These are phyloP conservation scores for Neofelis nebulosa DNA, from an alignment of 2,113 vertebrate species.

Conservation along the genomic window DNA sequence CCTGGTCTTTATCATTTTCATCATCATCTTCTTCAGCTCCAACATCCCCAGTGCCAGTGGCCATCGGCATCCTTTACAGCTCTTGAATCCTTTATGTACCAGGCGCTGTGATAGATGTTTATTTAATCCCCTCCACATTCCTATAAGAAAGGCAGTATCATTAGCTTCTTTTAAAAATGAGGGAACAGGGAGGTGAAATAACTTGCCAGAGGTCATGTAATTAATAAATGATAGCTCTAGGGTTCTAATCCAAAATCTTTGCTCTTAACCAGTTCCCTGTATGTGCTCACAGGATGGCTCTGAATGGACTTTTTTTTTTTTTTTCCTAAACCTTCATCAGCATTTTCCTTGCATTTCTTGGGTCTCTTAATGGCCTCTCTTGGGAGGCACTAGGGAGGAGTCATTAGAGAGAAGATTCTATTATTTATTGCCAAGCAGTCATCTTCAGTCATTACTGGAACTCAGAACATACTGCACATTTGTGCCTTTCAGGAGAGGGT, in stretches of 20 bases:
- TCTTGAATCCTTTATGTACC: not conserved
- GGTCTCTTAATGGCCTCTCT: conserved; percentile 65
- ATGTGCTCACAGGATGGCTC: not conserved
- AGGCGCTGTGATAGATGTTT: not conserved
- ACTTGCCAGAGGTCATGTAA: not conserved
- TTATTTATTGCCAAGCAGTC: conserved; percentile 67
- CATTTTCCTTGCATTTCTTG: conserved; percentile 61
- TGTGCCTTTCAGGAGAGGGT: conserved; percentile 40
- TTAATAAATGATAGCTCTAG: not conserved
- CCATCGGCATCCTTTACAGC: not conserved
- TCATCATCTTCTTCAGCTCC: not conserved
- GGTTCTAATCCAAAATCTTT: conserved; percentile 27
- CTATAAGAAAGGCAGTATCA: not conserved
- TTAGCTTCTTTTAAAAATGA: not conserved
- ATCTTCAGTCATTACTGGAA: conserved; percentile 32
- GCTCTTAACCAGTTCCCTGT: conserved; percentile 29
- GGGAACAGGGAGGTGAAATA: not conserved
- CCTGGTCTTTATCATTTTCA: not conserved
- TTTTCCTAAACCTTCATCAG: conserved; percentile 36
- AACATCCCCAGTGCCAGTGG: not conserved
- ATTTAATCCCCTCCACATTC: not conserved
- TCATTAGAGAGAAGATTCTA: conserved; percentile 62
- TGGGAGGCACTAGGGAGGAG: conserved; percentile 60
- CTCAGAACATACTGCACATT: conserved; percentile 10
- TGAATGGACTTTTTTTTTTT: conserved; percentile 4